Percentiles rank a stretch among this genome's conserved stretches.
Evolutionary conservation across 2,113 vertebrate species (phyloP).

Genomic region (Osmerus eperlanus): DNA sequence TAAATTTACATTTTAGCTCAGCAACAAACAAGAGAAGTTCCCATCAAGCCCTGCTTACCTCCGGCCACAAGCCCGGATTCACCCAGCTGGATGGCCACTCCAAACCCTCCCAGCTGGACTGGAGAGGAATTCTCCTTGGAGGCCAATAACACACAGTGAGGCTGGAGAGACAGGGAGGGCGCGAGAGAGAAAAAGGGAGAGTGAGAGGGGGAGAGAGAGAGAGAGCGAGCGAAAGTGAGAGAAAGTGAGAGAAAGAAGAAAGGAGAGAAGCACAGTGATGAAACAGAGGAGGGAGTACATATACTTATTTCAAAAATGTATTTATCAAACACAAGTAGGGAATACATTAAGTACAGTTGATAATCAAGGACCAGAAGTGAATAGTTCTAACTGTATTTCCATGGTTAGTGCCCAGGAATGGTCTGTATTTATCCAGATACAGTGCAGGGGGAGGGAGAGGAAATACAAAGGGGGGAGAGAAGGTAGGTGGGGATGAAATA

Average conservation of each 20-base stretch:
- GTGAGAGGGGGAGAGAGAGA: not conserved
- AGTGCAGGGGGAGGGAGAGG: too few species aligned
- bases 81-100: conserved; percentile 95
- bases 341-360: too few species aligned
- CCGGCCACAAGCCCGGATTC: conserved; percentile 97
- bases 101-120: conserved; percentile 95
- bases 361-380: too few species aligned
- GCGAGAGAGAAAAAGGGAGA: not conserved
- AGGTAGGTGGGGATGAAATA: too few species aligned
- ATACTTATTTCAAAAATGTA: too few species aligned
- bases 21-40: conserved; percentile 3
- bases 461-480: too few species aligned
- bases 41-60: conserved; percentile 72
- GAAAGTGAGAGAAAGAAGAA: not conserved
- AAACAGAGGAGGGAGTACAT: not conserved
- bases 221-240: not conserved
- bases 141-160: conserved; percentile 96
- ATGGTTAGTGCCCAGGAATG: too few species aligned
- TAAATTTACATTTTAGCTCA: too few species aligned
- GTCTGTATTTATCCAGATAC: too few species aligned
- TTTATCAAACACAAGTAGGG: too few species aligned
- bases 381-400: too few species aligned
- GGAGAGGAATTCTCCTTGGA: conserved; percentile 98
- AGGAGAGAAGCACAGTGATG: not conserved
- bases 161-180: conserved; percentile 72